Evolutionary conservation across 2,888 invertebrate genomes (phyloP), one percentile per base, ranked within the genome.

Genomic region (Carterocephalus palaemon): DNA sequence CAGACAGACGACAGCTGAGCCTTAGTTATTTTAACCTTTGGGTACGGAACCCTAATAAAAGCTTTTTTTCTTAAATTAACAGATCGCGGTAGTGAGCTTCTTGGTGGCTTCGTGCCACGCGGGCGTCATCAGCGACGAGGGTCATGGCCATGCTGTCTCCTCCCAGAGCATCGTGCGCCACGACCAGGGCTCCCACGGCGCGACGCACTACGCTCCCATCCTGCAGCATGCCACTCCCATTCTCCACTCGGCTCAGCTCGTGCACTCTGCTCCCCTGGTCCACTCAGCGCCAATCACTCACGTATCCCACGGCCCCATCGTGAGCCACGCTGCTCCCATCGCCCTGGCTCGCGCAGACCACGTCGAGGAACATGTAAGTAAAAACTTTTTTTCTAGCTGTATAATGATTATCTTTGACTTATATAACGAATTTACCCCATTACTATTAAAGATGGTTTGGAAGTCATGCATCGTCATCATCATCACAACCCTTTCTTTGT

Each of bases 51-150:
- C n/a, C n/a, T n/a, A n/a, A n/a, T n/a, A n/a, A n/a, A n/a, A n/a
- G n/a, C n/a, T n/a, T n/a, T n/a, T n/a, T n/a, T n/a, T n/a, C n/a
- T n/a, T n/a, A n/a, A n/a, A n/a, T 46, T 19, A 9, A 20, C 70
- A 89, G 89, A 67, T 88, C 39, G 55, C 77, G 52, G 59, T 81
- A 26, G 51, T 89, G 54, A 71, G 76, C 59, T 67, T 73, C 33
- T 48, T 89, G 22, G 64, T 88, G 57, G 88, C 87, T 1, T 57
- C 70, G 16, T 86, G 87, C 64, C 82, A 82, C 46, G 88, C 85
- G 1, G 89, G 82, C 17, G 46, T 77, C 1, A 60, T 88, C 22
- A 52, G 59, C 1, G 74, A 76, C 8, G 67, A 79, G 2, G 69
- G 74, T 4, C 76, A 83, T 13, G 67, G 65, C 3, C 63, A 65